Evolutionary conservation across 2,113 vertebrate species (phyloP).

Genomic region (Piprites chloris): DNA sequence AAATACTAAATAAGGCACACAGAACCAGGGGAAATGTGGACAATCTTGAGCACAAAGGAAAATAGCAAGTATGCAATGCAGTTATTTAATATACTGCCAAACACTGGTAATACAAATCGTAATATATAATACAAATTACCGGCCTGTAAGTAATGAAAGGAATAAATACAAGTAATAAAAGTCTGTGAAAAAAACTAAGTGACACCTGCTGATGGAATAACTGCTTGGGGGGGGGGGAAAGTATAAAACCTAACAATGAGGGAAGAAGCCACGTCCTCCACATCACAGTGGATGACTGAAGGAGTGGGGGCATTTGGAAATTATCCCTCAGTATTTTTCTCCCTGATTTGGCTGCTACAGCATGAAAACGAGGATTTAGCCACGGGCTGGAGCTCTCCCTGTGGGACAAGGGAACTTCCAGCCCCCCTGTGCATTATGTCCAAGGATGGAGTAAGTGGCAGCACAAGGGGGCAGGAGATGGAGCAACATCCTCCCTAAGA

Average conservation of each 20-base stretch:
- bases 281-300: not conserved
- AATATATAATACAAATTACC: too few relatives aligned
- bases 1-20: not conserved
- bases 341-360: not conserved
- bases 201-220: not conserved
- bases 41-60: not conserved
- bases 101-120: not conserved
- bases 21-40: not conserved
- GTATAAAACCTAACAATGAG: not conserved
- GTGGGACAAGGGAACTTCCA: not conserved
- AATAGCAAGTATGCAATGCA: not conserved
- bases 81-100: not conserved
- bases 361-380: not conserved
- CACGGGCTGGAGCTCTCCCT: not conserved
- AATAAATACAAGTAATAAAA: not conserved
- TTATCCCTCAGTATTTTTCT: not conserved
- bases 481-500: not conserved
- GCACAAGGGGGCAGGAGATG: not conserved
- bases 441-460: rapidly evolving
- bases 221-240: not conserved
- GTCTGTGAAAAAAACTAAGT: not conserved
- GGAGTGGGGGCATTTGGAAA: not conserved
- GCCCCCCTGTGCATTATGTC: rapidly evolving
- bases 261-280: not conserved
- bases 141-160: not conserved